These are phyloP conservation scores for Rhagium mordax DNA, from an alignment of 2,888 invertebrate species.

Conservation along the genomic window DNA sequence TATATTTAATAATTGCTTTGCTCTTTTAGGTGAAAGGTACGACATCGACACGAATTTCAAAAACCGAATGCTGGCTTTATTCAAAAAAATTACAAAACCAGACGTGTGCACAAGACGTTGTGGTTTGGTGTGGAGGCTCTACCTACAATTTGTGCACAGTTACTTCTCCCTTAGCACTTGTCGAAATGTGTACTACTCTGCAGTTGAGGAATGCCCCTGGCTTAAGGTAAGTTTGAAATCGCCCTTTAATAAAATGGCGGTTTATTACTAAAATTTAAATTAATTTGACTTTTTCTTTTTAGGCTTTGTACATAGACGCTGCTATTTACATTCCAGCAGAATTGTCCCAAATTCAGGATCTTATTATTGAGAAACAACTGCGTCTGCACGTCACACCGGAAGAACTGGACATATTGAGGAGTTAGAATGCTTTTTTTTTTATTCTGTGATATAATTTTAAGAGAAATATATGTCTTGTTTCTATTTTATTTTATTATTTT, in stretches of 20 bases:
- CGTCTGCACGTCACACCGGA: constrained; percentile 83
- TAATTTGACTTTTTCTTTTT: constrained; percentile 50
- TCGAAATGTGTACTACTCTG: constrained; percentile 71
- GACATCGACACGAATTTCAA: constrained; percentile 59
- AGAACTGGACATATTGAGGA: constrained; percentile 79
- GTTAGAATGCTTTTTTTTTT: constrained; percentile 54
- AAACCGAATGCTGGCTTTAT: constrained; percentile 66
- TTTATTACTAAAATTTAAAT: too few relatives aligned
- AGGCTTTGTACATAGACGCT: constrained; percentile 78
- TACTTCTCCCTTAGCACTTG: constrained; percentile 65
- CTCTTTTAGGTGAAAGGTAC: constrained; percentile 59
- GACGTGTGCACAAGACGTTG: constrained; percentile 70
- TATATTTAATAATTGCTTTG: too few relatives aligned
- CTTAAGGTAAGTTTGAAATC: constrained; percentile 70
- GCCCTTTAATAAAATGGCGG: too few relatives aligned
- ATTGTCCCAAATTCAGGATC: constrained; percentile 80
- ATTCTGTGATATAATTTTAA: constrained; percentile 31
- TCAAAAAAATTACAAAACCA: constrained; percentile 62
- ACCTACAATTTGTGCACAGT: constrained; percentile 74
- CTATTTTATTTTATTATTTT: background rate
- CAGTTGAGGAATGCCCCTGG: constrained; percentile 78
- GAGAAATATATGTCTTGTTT: background rate
- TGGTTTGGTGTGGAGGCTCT: constrained; percentile 77
- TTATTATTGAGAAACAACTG: constrained; percentile 82
- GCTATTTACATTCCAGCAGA: constrained; percentile 77